Evolutionary conservation across 2,797 vertebrate genomes (phyloP).

Genomic region (Vespertilio murinus): DNA sequence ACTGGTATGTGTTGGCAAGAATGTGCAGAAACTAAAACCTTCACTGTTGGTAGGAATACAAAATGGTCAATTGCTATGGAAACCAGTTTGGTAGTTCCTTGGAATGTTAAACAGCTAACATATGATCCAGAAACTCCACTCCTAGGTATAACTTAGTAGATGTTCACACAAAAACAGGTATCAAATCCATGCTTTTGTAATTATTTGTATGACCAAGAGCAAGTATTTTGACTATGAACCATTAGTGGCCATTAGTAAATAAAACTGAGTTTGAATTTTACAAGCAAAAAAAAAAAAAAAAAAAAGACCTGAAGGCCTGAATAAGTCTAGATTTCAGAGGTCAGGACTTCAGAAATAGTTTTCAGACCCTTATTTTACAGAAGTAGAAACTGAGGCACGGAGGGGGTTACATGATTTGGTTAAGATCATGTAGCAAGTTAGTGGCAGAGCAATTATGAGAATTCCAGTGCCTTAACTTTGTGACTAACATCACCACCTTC

Average conservation of each 20-base stretch:
- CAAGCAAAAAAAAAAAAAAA: too few relatives aligned
- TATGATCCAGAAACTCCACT: not conserved
- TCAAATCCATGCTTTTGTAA: too few relatives aligned
- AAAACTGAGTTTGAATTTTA: too few relatives aligned
- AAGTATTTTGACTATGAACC: too few relatives aligned
- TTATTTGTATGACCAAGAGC: too few relatives aligned
- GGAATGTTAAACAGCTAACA: not conserved
- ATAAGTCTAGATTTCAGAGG: not conserved
- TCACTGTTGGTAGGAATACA: not conserved
- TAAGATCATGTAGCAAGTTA: not conserved
- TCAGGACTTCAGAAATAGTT: not conserved
- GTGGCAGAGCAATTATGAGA: not conserved
- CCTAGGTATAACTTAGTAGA: not conserved
- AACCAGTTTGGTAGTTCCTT: not conserved
- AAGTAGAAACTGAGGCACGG: slow-evolving; percentile 47
- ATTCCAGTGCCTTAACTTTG: not conserved
- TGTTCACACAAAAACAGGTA: not conserved
- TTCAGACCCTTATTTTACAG: not conserved
- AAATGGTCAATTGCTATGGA: not conserved
- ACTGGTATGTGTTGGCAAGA: not conserved
- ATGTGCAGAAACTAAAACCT: not conserved
- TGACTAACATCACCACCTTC: not conserved
- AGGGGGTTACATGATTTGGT: not conserved
- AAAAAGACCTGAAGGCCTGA: too few relatives aligned
- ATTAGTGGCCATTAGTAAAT: too few relatives aligned